These are phyloP conservation scores for Hyperoplus lanceolatus DNA, from an alignment of 2,797 vertebrate species.

Conservation along the genomic window DNA sequence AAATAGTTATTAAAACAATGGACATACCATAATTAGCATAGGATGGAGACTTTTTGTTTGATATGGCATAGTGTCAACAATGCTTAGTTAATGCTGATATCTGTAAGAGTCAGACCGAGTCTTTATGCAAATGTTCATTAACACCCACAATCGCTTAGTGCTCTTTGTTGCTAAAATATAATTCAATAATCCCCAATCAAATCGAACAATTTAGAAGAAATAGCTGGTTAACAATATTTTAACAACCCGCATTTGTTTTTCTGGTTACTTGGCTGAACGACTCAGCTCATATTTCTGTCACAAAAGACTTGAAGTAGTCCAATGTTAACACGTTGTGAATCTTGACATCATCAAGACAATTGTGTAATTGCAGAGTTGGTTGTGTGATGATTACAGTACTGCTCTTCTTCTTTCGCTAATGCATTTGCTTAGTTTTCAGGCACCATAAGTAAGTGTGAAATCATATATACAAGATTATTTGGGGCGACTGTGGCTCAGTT, in stretches of 20 bases:
- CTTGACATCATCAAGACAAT: neutral
- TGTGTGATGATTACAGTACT: neutral
- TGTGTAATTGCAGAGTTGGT: neutral
- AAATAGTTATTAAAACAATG: conserved; percentile 34
- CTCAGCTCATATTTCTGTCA: no score
- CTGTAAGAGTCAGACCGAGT: neutral
- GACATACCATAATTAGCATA: conserved; percentile 36
- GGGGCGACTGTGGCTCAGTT: no score
- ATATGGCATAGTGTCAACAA: conserved; percentile 32
- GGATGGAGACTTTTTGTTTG: conserved; percentile 33
- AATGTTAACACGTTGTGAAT: neutral
- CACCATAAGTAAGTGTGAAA: neutral
- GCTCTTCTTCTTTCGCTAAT: no score
- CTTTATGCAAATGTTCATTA: conserved; percentile 1
- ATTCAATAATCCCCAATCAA: neutral
- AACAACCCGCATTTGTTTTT: neutral
- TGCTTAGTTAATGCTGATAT: conserved; percentile 23
- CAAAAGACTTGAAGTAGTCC: no score
- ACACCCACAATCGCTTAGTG: conserved; percentile 25
- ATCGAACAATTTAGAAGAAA: neutral
- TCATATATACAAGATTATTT: neutral
- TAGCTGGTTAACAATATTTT: neutral
- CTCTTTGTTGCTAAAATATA: neutral
- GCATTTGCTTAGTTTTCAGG: neutral
- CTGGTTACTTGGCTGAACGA: no score